Evolutionary conservation across 2,888 invertebrate genomes (phyloP).

Genomic region (Idaea straminata): DNA sequence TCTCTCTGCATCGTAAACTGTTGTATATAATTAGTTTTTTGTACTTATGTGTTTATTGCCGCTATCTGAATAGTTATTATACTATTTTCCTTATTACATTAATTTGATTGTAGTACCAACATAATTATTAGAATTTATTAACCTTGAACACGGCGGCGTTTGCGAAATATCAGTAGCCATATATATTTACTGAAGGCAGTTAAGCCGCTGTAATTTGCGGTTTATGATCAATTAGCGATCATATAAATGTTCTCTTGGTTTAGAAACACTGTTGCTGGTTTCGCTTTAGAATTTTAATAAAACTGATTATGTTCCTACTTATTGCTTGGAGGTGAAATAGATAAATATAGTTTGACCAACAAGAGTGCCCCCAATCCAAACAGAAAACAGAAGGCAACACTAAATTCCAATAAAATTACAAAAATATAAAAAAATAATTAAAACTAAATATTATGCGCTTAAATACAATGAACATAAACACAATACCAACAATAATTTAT

Average conservation of each 20-base stretch:
- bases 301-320: constrained; percentile 42
- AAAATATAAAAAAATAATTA: too few relatives aligned
- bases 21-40: constrained; percentile 13
- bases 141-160: constrained; percentile 24
- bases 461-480: too few relatives aligned
- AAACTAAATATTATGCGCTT: too few relatives aligned
- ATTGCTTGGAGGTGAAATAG: constrained; percentile 38
- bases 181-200: constrained; percentile 15
- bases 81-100: constrained; percentile 29
- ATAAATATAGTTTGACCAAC: too few relatives aligned
- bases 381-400: too few relatives aligned
- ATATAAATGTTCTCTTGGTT: constrained; percentile 2
- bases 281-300: not conserved
- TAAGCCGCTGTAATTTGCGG: constrained; percentile 17
- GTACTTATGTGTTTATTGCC: constrained; percentile 26
- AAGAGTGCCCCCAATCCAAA: too few relatives aligned
- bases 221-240: constrained; percentile 1
- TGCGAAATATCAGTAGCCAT: constrained; percentile 28
- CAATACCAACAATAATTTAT: too few relatives aligned
- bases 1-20: constrained; percentile 2
- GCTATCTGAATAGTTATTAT: constrained; percentile 29
- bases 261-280: constrained; percentile 4
- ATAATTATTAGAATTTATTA: constrained; percentile 24
- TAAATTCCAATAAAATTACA: too few relatives aligned
- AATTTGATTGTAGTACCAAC: constrained; percentile 17